These are phyloP conservation scores for Musca vetustissima DNA, from an alignment of 1,140 invertebrate species.

Conservation along the genomic window DNA sequence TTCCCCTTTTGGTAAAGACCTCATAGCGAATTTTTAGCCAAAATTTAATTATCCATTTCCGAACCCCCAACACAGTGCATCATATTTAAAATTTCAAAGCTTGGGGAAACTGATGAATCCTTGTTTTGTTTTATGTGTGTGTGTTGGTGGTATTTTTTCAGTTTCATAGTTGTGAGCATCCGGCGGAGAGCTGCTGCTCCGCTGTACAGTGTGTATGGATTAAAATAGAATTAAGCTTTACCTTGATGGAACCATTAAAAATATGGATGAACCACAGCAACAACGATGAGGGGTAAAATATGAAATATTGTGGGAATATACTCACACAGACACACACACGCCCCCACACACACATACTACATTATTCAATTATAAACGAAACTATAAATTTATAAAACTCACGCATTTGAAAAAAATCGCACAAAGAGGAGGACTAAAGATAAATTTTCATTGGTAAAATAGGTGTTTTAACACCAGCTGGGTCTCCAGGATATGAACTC, in stretches of 20 bases:
- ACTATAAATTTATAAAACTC: too few species aligned
- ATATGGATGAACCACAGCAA: not conserved
- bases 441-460: too few species aligned
- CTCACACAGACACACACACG: not conserved
- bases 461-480: too few species aligned
- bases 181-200: not conserved
- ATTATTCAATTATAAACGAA: too few species aligned
- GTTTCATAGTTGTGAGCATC: not conserved
- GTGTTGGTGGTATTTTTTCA: not conserved
- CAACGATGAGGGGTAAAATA: not conserved
- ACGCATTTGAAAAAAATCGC: too few species aligned
- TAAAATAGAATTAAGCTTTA: constrained; percentile 20
- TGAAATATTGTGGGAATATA: not conserved
- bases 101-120: not conserved
- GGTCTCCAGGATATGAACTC: too few species aligned
- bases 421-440: too few species aligned
- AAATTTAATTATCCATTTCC: too few species aligned
- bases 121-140: not conserved
- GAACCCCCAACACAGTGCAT: too few species aligned
- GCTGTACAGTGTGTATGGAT: constrained; percentile 3
- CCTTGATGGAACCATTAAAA: constrained; percentile 16
- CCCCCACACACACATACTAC: not conserved
- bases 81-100: too few species aligned
- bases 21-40: too few species aligned
- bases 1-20: too few species aligned